phyloP scores from a whole-genome alignment of 2,888 invertebrate species.

The Prosopocoilus inquinatus region DNA sequence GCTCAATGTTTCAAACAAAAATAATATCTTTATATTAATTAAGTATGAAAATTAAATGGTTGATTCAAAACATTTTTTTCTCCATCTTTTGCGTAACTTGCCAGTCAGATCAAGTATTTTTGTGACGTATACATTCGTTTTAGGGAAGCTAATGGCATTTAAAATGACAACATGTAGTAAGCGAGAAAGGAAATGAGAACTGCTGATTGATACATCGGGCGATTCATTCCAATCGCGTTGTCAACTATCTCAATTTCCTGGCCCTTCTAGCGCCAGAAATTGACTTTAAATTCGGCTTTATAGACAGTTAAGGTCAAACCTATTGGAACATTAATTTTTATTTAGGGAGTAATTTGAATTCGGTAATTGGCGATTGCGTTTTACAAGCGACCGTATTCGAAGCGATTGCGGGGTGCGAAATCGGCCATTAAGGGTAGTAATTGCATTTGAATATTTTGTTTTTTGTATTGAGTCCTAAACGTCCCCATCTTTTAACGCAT shows the following conservation, averaged over 20 bases:
- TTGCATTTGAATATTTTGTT: neutral
- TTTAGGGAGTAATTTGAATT: constrained; percentile 26
- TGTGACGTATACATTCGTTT: too few species aligned
- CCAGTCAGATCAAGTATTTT: too few species aligned
- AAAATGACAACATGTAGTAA: too few species aligned
- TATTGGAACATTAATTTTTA: constrained; percentile 30
- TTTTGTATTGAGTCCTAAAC: too few species aligned
- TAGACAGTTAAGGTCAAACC: constrained; percentile 23
- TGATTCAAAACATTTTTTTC: too few species aligned
- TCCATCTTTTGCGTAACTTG: too few species aligned
- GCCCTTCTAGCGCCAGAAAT: constrained; percentile 20
- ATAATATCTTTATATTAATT: too few species aligned
- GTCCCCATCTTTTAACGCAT: too few species aligned
- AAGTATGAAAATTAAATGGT: too few species aligned
- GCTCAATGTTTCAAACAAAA: too few species aligned
- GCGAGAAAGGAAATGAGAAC: constrained; percentile 30
- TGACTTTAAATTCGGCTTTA: constrained; percentile 35
- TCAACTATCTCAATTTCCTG: constrained; percentile 32
- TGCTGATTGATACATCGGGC: constrained; percentile 33
- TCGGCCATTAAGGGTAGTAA: constrained; percentile 17
- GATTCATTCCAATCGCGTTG: constrained; percentile 30
- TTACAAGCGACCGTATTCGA: constrained; percentile 23
- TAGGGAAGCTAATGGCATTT: too few species aligned
- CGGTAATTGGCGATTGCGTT: constrained; percentile 8
- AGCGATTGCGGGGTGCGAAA: constrained; percentile 24